Evolutionary conservation across 2,113 vertebrate genomes (phyloP), one percentile per base, ranked within the genome.

Genomic region (Puffinus mauretanicus): DNA sequence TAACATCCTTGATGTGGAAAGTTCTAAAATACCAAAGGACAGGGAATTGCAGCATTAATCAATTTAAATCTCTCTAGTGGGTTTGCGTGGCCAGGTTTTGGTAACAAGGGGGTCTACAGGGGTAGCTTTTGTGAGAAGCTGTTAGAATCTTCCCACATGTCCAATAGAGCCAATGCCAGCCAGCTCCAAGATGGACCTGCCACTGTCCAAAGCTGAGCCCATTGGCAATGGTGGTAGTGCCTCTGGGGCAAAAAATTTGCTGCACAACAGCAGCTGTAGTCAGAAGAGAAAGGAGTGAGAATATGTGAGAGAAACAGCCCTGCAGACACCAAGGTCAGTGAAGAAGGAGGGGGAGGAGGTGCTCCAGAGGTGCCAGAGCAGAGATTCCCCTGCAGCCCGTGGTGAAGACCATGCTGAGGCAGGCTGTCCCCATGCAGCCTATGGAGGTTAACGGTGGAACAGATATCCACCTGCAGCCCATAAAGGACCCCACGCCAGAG

Each of bases 201-300:
- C 1, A 1, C 57, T 60, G 57, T 21, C 57, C 57, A 60, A n/a
- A 9, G 13, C 57, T 13, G 1, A 58, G 32, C 32, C 57, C 1
- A 4, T n/a, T 13, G n/a, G 20, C 0, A 0, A 34, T 0, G 2
- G 49, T 38, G 36, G 26, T 1, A 38, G 22, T 1, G 1, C 19
- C 19, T 44, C 36, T 64, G 27, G 8, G 32, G 15, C 34, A 55
- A 12, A n/a, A 29, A 55, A 55, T 15, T 52, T 52, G 51, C 26
- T 52, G 26, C 2, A 9, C 26, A 27, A 16, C 51, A 27, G 32
- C 25, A 55, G 34, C 3, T 21, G 9, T 20, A 67, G 20, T 40
- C 0, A 40, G 2, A 7, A 47, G 26, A 47, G 7, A 40, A 12
- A 47, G 5, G 19, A 55, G 32, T 24, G 25, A 55, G 25, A n/a